Conservation (phyloP, 2,888 invertebrate species). For the Melieria crassipennis region DNA sequence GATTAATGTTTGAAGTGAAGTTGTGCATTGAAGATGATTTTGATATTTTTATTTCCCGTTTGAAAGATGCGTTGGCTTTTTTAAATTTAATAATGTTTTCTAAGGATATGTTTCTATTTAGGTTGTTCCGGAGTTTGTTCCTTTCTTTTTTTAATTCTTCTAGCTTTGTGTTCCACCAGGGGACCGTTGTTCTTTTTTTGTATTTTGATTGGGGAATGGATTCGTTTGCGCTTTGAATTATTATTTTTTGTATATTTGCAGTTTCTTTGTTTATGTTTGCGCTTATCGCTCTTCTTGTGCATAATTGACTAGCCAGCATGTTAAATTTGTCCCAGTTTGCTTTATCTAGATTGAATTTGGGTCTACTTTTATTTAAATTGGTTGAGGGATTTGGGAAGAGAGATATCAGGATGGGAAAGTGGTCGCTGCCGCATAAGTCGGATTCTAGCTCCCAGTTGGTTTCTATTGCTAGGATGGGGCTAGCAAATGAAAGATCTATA, state of each 20-base stretch:
- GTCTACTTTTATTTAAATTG: neutral
- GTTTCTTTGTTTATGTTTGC: slow-evolving; percentile 20
- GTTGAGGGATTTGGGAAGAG: neutral
- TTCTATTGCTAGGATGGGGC: slow-evolving; percentile 9
- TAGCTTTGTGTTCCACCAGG: slow-evolving; percentile 20
- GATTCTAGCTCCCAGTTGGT: neutral
- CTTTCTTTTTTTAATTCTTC: slow-evolving; percentile 11
- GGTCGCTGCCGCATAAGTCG: slow-evolving; percentile 17
- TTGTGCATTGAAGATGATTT: slow-evolving; percentile 13
- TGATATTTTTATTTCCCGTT: slow-evolving; percentile 13
- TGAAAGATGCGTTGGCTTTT: slow-evolving; percentile 8
- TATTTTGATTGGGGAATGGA: slow-evolving; percentile 14
- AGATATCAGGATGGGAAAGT: slow-evolving; percentile 14
- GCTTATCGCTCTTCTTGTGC: neutral
- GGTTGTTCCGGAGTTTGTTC: slow-evolving; percentile 15
- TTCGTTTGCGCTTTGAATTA: slow-evolving; percentile 12
- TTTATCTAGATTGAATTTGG: slow-evolving; percentile 2
- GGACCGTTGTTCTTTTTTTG: neutral
- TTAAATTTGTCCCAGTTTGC: slow-evolving; percentile 12
- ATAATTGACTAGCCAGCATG: neutral
- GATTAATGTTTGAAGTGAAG: slow-evolving; percentile 1
- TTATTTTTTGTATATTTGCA: slow-evolving; percentile 17
- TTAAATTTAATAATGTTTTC: slow-evolving; percentile 16
- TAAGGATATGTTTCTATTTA: slow-evolving; percentile 17
- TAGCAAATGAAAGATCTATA: slow-evolving; percentile 36